A percentile compares a stretch with the other conserved stretches of the same genome.
phyloP scores from a whole-genome alignment of 2,797 vertebrate species.

The Parauchenoglanis ngamensis region DNA sequence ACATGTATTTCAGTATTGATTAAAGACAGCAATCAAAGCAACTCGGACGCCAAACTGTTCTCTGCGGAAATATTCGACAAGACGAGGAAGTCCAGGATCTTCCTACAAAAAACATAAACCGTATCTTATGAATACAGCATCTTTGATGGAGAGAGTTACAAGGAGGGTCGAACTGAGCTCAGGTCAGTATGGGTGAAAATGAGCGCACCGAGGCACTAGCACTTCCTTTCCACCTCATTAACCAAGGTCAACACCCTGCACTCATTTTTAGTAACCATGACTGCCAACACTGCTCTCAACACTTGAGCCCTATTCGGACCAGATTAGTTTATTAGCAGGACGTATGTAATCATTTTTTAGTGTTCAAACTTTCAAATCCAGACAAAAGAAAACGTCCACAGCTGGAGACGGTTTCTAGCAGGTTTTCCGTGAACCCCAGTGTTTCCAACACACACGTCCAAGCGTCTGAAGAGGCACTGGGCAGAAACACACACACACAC shows the following conservation, averaged over 20 bases:
- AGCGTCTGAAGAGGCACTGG: neutral
- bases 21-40: neutral
- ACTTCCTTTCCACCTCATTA: neutral
- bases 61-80: neutral
- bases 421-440: neutral
- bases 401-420: no score
- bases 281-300: neutral
- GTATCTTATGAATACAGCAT: neutral
- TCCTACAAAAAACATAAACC: neutral
- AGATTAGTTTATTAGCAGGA: neutral
- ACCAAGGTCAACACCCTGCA: neutral
- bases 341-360: no score
- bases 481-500: neutral
- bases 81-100: neutral
- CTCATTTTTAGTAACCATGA: neutral
- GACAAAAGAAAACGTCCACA: neutral
- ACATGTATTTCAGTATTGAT: no score
- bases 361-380: neutral
- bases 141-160: neutral
- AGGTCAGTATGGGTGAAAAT: neutral
- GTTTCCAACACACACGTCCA: neutral
- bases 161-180: neutral
- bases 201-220: neutral
- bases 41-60: neutral
- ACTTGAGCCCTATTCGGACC: neutral